Conservation (phyloP, 2,113 vertebrate species). For the Podarcis cretensis region DNA sequence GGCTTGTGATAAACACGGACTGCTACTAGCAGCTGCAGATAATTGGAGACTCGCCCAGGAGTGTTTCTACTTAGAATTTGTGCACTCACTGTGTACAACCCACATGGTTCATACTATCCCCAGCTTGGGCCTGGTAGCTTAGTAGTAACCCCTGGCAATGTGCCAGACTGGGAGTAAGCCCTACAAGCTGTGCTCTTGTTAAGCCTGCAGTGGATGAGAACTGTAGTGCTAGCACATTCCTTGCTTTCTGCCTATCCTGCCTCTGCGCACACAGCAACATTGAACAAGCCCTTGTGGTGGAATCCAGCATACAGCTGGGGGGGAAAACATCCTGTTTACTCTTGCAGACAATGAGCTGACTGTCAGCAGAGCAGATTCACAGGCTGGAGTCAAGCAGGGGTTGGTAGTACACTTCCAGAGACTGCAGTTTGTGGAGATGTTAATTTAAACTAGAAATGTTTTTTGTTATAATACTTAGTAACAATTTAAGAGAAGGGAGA, state of each 20-base stretch:
- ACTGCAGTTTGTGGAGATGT: not conserved
- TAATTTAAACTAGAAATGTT: not conserved
- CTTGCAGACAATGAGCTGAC: conserved; percentile 51
- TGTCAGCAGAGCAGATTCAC: conserved; percentile 26
- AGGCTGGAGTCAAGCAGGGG: not conserved
- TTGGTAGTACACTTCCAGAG: not conserved
- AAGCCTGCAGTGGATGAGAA: accelerated
- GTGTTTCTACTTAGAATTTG: conserved; percentile 36
- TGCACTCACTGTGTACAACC: not conserved
- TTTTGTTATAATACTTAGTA: not conserved
- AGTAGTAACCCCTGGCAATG: not conserved
- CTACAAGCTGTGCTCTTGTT: not conserved
- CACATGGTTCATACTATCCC: conserved; percentile 1
- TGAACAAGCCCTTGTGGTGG: conserved; percentile 14
- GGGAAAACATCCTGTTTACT: conserved; percentile 59
- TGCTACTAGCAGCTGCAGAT: conserved; percentile 16
- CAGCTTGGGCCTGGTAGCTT: not conserved
- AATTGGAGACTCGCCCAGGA: conserved; percentile 39
- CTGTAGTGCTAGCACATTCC: accelerated
- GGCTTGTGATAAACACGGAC: conserved; percentile 27
- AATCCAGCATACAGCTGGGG: conserved; percentile 51
- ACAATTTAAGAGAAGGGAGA: not conserved
- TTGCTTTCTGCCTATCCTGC: not conserved
- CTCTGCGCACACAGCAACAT: not conserved
- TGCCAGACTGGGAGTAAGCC: not conserved